Conservation (phyloP, 2,797 vertebrate species). For the Nannoperca obscura region DNA sequence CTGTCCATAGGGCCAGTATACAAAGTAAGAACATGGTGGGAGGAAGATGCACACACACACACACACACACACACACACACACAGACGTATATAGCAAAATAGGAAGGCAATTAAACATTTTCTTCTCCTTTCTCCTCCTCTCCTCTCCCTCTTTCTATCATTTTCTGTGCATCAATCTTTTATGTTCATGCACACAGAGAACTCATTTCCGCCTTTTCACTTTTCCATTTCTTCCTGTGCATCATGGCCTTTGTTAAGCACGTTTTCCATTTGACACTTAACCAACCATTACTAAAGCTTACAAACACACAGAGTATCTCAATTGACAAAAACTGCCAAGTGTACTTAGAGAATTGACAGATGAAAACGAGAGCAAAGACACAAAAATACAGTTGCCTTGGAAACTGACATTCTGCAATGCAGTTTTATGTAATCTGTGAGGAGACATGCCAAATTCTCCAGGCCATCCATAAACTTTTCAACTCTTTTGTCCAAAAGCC, state of each 20-base stretch:
- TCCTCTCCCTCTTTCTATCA: neutral
- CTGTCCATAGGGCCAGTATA: neutral
- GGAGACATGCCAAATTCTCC: slow-evolving; percentile 52
- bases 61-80: slow-evolving; percentile 8
- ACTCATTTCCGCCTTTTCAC: slow-evolving; percentile 18
- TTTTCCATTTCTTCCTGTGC: slow-evolving; percentile 15
- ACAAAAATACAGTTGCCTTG: slow-evolving; percentile 74
- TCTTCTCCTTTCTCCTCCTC: neutral
- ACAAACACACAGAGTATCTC: slow-evolving; percentile 40
- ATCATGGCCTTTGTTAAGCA: slow-evolving; percentile 31
- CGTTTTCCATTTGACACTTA: slow-evolving; percentile 34
- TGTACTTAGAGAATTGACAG: slow-evolving; percentile 46
- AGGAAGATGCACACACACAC: slow-evolving; percentile 9
- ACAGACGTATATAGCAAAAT: neutral
- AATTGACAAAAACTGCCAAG: slow-evolving; percentile 44
- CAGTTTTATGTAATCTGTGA: slow-evolving; percentile 66
- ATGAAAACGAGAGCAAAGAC: slow-evolving; percentile 58
- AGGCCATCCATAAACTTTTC: slow-evolving; percentile 62
- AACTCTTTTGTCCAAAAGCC: slow-evolving; percentile 45
- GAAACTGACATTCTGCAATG: slow-evolving; percentile 70
- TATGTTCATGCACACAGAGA: neutral
- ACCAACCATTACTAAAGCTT: slow-evolving; percentile 31
- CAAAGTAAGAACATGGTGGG: neutral
- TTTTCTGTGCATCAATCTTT: slow-evolving; percentile 2
- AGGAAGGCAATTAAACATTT: slow-evolving; percentile 18